A percentile compares a stretch with the other conserved stretches of the same genome.
Conservation (phyloP, 2,113 vertebrate species). For the Procavia capensis region DNA sequence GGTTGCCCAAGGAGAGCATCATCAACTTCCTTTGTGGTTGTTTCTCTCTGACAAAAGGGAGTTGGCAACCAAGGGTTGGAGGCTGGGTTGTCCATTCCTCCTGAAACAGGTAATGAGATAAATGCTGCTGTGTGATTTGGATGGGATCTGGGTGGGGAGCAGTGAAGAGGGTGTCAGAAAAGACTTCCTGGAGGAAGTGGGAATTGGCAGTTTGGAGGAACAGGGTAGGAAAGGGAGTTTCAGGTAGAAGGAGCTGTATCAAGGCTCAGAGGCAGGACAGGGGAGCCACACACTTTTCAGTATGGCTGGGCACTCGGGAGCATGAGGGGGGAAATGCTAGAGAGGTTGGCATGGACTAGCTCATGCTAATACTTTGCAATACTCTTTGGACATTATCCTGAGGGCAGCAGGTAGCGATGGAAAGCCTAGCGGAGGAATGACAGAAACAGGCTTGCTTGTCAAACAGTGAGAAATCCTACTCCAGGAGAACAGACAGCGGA, state of each 20-base stretch:
- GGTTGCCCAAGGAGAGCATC: neutral
- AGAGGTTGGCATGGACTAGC: neutral
- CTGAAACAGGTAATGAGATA: neutral
- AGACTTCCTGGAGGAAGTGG: neutral
- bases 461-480: neutral
- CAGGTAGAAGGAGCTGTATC: neutral
- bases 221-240: neutral
- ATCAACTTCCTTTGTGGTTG: neutral
- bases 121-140: neutral
- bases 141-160: neutral
- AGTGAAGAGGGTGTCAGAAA: neutral
- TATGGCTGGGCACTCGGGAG: neutral
- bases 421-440: neutral
- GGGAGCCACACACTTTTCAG: neutral
- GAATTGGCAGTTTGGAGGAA: slow-evolving; percentile 9
- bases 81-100: neutral
- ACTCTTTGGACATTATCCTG: neutral
- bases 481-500: neutral
- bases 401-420: neutral
- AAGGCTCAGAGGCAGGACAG: neutral
- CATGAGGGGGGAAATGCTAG: neutral
- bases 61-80: neutral
- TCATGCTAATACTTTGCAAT: neutral
- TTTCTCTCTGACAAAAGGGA: neutral
- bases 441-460: neutral